Base-by-base conservation (phyloP, 2,113 vertebrate genomes). In the Chitala chitala region DNA sequence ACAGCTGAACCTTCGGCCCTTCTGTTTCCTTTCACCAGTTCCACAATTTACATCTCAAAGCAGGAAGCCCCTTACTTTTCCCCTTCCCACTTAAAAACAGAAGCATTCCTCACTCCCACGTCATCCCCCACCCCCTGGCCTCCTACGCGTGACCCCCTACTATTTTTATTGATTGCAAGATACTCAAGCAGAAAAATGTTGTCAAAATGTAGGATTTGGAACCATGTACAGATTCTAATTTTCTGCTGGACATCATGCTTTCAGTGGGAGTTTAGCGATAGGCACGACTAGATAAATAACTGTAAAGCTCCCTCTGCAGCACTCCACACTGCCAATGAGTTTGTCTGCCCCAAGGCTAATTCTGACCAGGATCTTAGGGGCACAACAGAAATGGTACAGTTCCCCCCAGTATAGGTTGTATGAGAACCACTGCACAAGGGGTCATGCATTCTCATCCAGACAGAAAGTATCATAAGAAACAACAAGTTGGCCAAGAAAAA, bases 31-130 rank as follows among this genome's bases (percentile, higher is more conserved):
- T 12, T 13, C 1, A 8, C 53, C 36, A 12, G 31, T 33, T 40
- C 58, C 42, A 50, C 12, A 48, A 36, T 64, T 73, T 73, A 61
- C 72, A 68, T 44, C 17, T 53, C 73, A 74, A 68, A 74, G 33
- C 50, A 33, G 36, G 50, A 29, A 20, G 10, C 12, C 44, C 64
- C 42, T 68, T 68, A n/a, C 1, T 0, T 68, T 44, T 38, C 15
- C 3, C 10, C 33, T 13, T 33, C 38, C 38, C 33, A 29, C 59
- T 29, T 9, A 65, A 74, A 74, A 74, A 74, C 22, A 74, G 44
- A 64, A 65, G 31, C 31, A 74, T 74, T 64, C 72, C 56, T 74
- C 58, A 53, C 59, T 24, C 46, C 72, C 13, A 5, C 65, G 72
- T 53, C 48, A 40, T 46, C 31, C 59, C 22, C 5, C 44, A 12